A percentile compares a stretch with the other conserved stretches of the same genome.
These are phyloP conservation scores for Melinaea menophilus DNA, from an alignment of 2,888 invertebrate genomes.

Conservation along the genomic window DNA sequence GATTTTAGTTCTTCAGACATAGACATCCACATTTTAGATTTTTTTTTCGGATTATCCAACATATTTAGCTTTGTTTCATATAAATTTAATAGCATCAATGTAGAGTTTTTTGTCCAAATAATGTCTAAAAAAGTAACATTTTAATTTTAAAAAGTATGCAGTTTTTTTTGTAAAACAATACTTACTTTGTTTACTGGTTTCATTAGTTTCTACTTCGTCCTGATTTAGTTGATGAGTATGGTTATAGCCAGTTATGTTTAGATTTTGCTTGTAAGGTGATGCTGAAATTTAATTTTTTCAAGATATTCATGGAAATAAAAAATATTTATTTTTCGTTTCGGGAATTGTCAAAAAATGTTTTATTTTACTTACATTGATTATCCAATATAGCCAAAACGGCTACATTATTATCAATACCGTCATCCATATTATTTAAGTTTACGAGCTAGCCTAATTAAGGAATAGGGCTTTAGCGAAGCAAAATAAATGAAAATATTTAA, in stretches of 20 bases:
- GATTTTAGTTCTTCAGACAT: slow-evolving; percentile 59
- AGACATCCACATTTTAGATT: slow-evolving; percentile 61
- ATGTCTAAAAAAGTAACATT: slow-evolving; percentile 41
- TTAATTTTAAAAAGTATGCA: slow-evolving; percentile 6
- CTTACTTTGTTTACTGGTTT: slow-evolving; percentile 57
- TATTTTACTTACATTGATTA: slow-evolving; percentile 47
- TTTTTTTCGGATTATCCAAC: slow-evolving; percentile 62
- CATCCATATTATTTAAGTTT: slow-evolving; percentile 46
- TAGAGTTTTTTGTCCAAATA: slow-evolving; percentile 59
- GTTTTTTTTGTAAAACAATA: slow-evolving; percentile 17
- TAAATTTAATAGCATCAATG: slow-evolving; percentile 52
- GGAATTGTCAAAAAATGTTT: neutral
- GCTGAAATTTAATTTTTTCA: slow-evolving; percentile 29
- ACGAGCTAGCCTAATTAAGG: no score
- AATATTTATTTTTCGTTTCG: no score
- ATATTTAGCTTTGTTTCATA: slow-evolving; percentile 61
- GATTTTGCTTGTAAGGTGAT: slow-evolving; percentile 47
- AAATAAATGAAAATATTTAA: neutral
- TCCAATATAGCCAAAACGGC: slow-evolving; percentile 58
- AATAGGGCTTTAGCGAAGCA: neutral
- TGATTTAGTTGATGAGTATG: slow-evolving; percentile 42
- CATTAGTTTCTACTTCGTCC: slow-evolving; percentile 49
- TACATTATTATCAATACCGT: slow-evolving; percentile 56
- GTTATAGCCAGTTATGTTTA: slow-evolving; percentile 44
- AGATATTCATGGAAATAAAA: neutral